phyloP scores from a whole-genome alignment of 2,797 vertebrate genomes.

The Mus caroli region DNA sequence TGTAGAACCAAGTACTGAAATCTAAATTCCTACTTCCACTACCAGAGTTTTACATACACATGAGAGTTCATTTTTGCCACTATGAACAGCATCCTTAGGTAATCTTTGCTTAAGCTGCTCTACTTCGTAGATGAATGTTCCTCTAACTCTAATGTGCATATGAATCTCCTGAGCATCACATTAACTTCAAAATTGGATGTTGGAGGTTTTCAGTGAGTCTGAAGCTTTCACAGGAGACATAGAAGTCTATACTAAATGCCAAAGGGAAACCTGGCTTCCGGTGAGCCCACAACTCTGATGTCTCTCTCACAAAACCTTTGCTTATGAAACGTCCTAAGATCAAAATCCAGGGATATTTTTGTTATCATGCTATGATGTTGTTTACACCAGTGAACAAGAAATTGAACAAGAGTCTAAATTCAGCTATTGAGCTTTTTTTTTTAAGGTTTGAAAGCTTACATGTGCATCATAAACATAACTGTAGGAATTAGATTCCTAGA shows the following conservation, averaged over 20 bases:
- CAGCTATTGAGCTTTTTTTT: conserved; percentile 14
- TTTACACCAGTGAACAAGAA: conserved; percentile 2
- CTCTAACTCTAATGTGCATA: background rate
- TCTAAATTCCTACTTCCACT: background rate
- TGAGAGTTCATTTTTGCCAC: background rate
- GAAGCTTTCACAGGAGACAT: background rate
- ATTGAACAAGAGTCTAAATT: conserved; percentile 23
- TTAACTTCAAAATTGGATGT: conserved; percentile 27
- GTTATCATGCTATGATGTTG: background rate
- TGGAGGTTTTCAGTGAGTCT: background rate
- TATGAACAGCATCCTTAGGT: background rate
- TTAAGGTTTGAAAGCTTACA: background rate
- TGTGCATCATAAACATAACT: background rate
- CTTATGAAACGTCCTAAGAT: conserved; percentile 19
- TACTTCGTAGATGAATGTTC: background rate
- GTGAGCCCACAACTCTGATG: background rate
- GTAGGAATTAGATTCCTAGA: conserved; percentile 2
- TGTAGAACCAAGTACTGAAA: background rate
- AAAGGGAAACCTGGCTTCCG: background rate
- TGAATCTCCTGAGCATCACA: background rate
- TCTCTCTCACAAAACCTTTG: background rate
- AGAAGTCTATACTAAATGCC: background rate
- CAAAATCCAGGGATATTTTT: background rate
- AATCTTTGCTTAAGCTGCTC: conserved; percentile 25
- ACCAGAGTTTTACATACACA: background rate